Conservation (phyloP, 2,888 invertebrate genomes). For the Antitype chi region DNA sequence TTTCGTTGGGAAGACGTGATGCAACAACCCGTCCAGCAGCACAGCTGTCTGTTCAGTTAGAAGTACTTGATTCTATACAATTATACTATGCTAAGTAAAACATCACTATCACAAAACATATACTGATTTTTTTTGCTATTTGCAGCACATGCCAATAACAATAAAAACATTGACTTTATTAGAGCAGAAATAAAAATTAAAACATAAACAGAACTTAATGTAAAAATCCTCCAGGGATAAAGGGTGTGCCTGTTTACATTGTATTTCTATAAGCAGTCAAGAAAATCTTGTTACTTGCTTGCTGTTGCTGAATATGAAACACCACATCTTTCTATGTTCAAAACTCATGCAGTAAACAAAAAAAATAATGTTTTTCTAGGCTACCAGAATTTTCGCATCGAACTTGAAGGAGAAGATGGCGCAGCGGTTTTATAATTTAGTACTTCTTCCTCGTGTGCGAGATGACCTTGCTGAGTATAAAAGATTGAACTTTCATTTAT, state of each 20-base stretch:
- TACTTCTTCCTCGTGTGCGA: constrained; percentile 97
- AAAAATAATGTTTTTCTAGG: constrained; percentile 83
- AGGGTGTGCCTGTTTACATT: background rate
- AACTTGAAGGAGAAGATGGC: constrained; percentile 99
- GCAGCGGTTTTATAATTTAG: constrained; percentile 97
- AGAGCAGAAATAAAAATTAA: background rate
- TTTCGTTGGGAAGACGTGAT: background rate
- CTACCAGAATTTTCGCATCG: constrained; percentile 98
- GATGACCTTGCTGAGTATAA: constrained; percentile 99
- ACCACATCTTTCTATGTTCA: background rate
- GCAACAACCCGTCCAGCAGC: too few species aligned
- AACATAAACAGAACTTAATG: background rate
- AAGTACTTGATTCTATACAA: too few species aligned
- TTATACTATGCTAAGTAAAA: too few species aligned
- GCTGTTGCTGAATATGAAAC: background rate
- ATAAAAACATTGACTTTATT: background rate
- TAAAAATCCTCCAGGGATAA: background rate
- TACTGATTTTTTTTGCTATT: background rate
- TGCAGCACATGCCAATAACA: background rate
- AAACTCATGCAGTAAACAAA: background rate
- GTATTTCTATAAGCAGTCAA: background rate
- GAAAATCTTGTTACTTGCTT: background rate
- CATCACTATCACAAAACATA: too few species aligned
- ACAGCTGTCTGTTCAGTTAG: too few species aligned
- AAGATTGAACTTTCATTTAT: constrained; percentile 98